Evolutionary conservation across 1,140 invertebrate species (phyloP), one percentile per base, ranked within the genome.

Genomic region (Micrasema longulum): DNA sequence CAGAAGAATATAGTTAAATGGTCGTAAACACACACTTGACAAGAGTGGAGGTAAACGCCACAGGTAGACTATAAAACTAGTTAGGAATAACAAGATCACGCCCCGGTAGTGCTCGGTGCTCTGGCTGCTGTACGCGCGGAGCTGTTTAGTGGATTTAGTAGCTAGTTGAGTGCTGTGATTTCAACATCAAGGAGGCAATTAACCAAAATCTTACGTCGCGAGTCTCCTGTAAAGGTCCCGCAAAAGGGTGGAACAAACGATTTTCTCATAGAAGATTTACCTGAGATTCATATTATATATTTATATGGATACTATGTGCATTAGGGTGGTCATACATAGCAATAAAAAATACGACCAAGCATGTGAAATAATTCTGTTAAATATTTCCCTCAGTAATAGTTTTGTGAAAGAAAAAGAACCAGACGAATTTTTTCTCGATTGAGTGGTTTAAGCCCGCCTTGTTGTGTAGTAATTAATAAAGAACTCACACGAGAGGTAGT

Each of bases 1-100:
- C 14, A 52, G 48, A 23, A 23, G 50, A 23, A 18, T 2, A 22
- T 41, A 18, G 36, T 12, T 22, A 60, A 60, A 38, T 11, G 55
- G 36, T 60, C 55, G 18, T 60, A 60, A 60, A 60, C 55, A 38
- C 18, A 16, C 36, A 60, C 31, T 60, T 60, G 55, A 60, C 55
- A 60, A 60, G 55, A 41, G 55, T 12, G 18, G 35, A 12, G 22
- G 55, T 60, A 41, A 22, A 38, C 26, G 36, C 35, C 16, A 11
- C 55, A 41, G 55, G 55, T 38, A 53, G 20, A 48, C n/a, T 41
- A 45, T 45, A 14, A 35, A 14, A 60, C 35, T 60, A n/a, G n/a
- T n/a, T n/a, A n/a, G 55, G 14, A 20, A 60, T 18, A 41, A 60
- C 55, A 60, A 60, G 35, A 60, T 60, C 55, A 60, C 55, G 18